Percentiles rank a stretch among this genome's conserved stretches.
phyloP scores from a whole-genome alignment of 2,888 invertebrate species.

The Luperina testacea region DNA sequence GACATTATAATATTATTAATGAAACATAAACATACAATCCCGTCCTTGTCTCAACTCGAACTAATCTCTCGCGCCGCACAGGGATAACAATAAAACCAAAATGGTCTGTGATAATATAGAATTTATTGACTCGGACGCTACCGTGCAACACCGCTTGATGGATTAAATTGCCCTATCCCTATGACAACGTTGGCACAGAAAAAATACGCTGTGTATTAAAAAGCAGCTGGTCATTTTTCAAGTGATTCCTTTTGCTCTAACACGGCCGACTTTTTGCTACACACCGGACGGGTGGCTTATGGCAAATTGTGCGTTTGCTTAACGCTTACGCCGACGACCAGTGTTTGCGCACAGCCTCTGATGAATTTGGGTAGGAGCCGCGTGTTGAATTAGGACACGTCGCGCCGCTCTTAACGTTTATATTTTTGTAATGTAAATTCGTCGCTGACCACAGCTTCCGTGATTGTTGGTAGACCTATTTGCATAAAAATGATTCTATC shows the following conservation, averaged over 20 bases:
- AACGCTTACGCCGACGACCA: conserved; percentile 75
- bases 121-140: conserved; percentile 87
- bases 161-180: conserved; percentile 90
- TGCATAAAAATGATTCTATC: conserved; percentile 25
- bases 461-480: conserved; percentile 43
- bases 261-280: conserved; percentile 77
- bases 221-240: conserved; percentile 91
- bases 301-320: conserved; percentile 82
- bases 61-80: conserved; percentile 80
- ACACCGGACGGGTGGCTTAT: conserved; percentile 69
- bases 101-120: conserved; percentile 87
- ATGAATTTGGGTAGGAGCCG: conserved; percentile 83
- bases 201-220: conserved; percentile 89
- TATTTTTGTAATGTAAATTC: conserved; percentile 69
- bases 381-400: conserved; percentile 85
- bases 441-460: conserved; percentile 58
- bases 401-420: conserved; percentile 71
- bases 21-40: conserved; percentile 47
- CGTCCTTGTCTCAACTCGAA: conserved; percentile 66
- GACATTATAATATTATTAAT: conserved; percentile 16
- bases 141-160: conserved; percentile 86
- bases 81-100: conserved; percentile 87
- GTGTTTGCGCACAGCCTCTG: conserved; percentile 83
- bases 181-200: conserved; percentile 90
- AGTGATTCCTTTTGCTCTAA: conserved; percentile 89